Conservation (phyloP, 2,113 vertebrate genomes). For the Copsychus sechellarum region DNA sequence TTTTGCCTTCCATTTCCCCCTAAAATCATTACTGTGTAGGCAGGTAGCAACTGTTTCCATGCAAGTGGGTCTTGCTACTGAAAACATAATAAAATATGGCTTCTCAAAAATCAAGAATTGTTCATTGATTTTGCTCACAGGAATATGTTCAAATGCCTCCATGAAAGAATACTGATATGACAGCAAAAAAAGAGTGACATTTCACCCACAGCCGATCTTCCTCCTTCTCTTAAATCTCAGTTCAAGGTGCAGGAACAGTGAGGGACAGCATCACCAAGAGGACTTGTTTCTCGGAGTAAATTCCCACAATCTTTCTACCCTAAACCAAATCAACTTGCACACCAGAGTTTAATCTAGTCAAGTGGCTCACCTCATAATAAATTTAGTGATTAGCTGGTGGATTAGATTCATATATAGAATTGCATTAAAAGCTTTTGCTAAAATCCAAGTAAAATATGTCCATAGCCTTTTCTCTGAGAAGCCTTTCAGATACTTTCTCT, state of each 20-base stretch:
- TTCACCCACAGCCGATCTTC: not conserved
- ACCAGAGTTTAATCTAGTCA: not conserved
- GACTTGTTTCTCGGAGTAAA: not conserved
- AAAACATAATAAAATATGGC: not conserved
- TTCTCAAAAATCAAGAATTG: not conserved
- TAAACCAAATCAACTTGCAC: not conserved
- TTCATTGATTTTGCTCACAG: not conserved
- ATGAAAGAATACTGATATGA: not conserved
- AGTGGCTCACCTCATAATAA: not conserved
- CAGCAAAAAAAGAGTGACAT: not conserved
- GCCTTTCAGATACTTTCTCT: constrained; percentile 33
- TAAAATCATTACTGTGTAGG: not conserved
- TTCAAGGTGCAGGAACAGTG: not conserved
- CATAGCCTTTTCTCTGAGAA: constrained; percentile 10
- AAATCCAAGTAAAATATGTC: constrained; percentile 58
- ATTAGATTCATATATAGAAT: constrained; percentile 14
- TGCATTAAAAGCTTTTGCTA: constrained; percentile 37
- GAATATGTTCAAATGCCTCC: not conserved
- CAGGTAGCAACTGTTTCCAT: not conserved
- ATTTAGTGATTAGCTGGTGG: constrained; percentile 28
- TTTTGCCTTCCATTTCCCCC: rapidly evolving
- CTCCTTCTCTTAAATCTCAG: not conserved
- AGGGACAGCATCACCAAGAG: not conserved
- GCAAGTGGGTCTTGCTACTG: not conserved
- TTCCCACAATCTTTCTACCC: not conserved